Base-by-base conservation (phyloP, 1,140 invertebrate species). In the Antheraea mylitta region DNA sequence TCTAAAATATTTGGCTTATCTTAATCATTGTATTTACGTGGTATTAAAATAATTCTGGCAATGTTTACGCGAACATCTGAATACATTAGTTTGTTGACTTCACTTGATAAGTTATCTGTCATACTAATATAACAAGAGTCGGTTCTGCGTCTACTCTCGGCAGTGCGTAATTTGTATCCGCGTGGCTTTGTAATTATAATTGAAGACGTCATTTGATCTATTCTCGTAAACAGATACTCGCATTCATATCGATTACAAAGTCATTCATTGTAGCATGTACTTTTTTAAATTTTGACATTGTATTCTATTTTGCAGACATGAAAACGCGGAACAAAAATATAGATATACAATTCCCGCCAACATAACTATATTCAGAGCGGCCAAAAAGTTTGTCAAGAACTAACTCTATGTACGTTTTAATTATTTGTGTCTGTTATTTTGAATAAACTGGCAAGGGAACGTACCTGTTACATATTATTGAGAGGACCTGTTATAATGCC, bases 11-110 rank as follows among this genome's bases (percentile, higher is more conserved):
- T 53, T 16, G 11, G 45, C 45, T 7, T 53, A 53, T 53, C 45
- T 53, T 53, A 11, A 53, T 13, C 16, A 16, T 53, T 53, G 9
- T 53, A 11, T 42, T 11, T 42, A 10, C 38, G 45, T 53, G 45
- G 45, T n/a, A 53, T 53, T 53, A 53, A 53, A 53, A 53, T 53
- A 53, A 53, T 53, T 53, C 45, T 53, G 45, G 45, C 45, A 53
- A 53, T 16, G 11, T 53, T 16, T 53, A 6, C 16, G 11, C 45
- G 16, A 53, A 53, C 45, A 53, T 53, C 16, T 53, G 11, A 11
- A 53, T 16, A 13, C 45, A 53, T 53, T 53, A 53, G 45, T 53
- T 16, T 53, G 45, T 53, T 53, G 45, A 53, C 45, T 53, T 53
- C 45, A 53, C 45, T 53, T 53, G 45, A 53, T 53, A 53, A 53